phyloP scores from a whole-genome alignment of 1,140 invertebrate genomes.

The Eurytemora carolleeae region DNA sequence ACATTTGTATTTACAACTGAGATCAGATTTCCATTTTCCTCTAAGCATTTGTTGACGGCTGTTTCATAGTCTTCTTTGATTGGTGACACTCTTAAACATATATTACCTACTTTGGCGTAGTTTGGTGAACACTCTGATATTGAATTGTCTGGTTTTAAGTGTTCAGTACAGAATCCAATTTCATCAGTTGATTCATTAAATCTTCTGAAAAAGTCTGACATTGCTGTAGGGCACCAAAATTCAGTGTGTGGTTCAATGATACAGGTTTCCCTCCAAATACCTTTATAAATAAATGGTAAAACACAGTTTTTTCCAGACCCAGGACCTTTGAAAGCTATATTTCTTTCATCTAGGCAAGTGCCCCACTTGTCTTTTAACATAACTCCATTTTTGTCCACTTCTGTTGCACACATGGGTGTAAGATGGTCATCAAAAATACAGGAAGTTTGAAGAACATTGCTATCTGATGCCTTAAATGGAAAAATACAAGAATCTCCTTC shows the following conservation, averaged over 20 bases:
- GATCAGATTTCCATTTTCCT: neutral
- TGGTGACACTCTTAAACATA: neutral
- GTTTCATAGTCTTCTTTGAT: neutral
- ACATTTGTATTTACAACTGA: no score
- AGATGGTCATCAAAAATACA: neutral
- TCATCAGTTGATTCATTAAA: neutral
- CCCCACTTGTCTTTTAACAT: neutral
- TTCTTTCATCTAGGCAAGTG: neutral
- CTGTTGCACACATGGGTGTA: neutral
- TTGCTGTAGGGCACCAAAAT: neutral
- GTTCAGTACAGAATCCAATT: neutral
- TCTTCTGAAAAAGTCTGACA: no score
- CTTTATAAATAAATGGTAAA: neutral
- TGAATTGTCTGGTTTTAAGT: neutral
- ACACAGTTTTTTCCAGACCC: neutral
- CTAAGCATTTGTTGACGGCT: neutral
- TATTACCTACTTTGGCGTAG: neutral
- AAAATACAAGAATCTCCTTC: neutral
- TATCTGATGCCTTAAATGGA: neutral
- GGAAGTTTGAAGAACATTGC: neutral
- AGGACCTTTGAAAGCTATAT: neutral
- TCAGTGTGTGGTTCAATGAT: neutral
- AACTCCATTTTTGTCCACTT: neutral
- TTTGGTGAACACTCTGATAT: neutral
- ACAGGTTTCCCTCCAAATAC: neutral